phyloP scores from a whole-genome alignment of 2,113 vertebrate genomes.

The Toxostoma redivivum region DNA sequence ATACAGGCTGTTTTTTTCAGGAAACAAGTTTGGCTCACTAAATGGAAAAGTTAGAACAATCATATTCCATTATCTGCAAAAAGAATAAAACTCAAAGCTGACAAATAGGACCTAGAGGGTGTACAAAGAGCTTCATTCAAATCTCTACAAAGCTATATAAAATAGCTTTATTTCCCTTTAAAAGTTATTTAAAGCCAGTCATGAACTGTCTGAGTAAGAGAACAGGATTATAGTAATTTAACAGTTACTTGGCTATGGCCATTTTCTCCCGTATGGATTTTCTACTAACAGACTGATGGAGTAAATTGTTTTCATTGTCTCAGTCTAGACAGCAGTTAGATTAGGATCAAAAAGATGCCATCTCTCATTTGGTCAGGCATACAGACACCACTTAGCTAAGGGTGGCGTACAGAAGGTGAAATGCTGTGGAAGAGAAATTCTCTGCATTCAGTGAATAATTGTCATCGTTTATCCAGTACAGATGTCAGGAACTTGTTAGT shows the following conservation, averaged over 20 bases:
- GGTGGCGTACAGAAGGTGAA: background rate
- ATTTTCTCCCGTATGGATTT: background rate
- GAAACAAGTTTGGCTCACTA: background rate
- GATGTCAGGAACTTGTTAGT: background rate
- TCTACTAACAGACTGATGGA: background rate
- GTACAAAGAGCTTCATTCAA: background rate
- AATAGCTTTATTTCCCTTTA: background rate
- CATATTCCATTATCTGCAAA: background rate
- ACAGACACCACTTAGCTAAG: background rate
- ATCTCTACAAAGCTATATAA: background rate
- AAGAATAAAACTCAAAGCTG: background rate
- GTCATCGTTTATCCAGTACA: background rate
- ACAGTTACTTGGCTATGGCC: background rate
- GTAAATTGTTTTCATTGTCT: constrained; percentile 46
- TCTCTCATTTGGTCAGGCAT: background rate
- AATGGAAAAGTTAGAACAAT: background rate
- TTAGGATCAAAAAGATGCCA: constrained; percentile 39
- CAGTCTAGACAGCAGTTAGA: constrained; percentile 55
- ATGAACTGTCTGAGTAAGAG: background rate
- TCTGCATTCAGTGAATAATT: background rate
- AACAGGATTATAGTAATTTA: background rate
- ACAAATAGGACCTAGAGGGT: background rate
- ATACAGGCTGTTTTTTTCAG: background rate
- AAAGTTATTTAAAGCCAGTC: background rate
- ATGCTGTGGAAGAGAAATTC: background rate